These are phyloP conservation scores for Eulimnadia texana DNA, from an alignment of 1,140 invertebrate genomes.

Conservation along the genomic window DNA sequence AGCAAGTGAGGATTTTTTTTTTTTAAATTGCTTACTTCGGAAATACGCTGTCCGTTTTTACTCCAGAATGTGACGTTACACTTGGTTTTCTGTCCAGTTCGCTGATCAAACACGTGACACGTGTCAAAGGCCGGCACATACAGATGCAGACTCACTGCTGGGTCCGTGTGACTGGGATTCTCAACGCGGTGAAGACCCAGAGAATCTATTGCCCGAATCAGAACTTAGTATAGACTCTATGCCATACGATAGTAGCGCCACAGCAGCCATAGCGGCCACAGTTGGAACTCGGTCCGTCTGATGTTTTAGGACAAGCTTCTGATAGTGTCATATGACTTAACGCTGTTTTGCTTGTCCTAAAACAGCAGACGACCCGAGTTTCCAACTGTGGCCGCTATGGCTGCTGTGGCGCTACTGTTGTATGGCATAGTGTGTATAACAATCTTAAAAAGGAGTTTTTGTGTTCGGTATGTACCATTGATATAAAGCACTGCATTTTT, in stretches of 20 bases:
- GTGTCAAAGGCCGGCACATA: slow-evolving; percentile 85
- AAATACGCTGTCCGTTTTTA: slow-evolving; percentile 45
- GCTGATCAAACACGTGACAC: slow-evolving; percentile 82
- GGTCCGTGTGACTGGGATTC: slow-evolving; percentile 75
- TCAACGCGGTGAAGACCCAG: slow-evolving; percentile 90
- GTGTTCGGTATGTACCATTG: slow-evolving; percentile 53
- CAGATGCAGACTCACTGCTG: slow-evolving; percentile 80
- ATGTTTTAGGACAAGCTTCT: too few species aligned
- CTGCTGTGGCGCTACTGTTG: too few species aligned
- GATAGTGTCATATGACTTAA: too few species aligned
- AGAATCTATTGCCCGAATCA: too few species aligned
- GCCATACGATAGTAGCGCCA: too few species aligned
- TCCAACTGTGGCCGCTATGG: neutral
- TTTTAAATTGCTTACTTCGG: slow-evolving; percentile 13
- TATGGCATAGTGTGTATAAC: too few species aligned
- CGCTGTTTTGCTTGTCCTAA: neutral
- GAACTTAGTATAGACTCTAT: too few species aligned
- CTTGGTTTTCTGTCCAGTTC: slow-evolving; percentile 57
- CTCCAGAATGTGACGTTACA: slow-evolving; percentile 78
- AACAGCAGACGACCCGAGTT: neutral
- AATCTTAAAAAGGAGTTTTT: neutral
- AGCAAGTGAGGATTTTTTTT: neutral
- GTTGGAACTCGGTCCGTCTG: too few species aligned
- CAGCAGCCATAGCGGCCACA: too few species aligned
- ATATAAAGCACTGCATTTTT: slow-evolving; percentile 84